Evolutionary conservation across 2,888 invertebrate genomes (phyloP), one percentile per base, ranked within the genome.

Genomic region (Drosophila kanekoi): DNA sequence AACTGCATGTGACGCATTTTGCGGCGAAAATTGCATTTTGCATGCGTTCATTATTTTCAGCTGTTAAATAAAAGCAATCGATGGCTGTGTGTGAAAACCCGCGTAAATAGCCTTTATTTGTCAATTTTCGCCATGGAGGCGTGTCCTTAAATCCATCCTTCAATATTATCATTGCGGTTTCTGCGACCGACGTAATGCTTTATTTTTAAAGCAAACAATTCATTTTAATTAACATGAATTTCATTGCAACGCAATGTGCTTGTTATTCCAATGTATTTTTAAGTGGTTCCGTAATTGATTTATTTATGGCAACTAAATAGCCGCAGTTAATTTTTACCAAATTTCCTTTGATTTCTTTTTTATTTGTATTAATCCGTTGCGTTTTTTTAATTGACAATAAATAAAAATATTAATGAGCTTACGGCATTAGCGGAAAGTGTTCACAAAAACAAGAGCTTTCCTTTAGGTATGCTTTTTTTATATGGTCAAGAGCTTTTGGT

Each of bases 211-310:
- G 20, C 20, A 49, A 48, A 64, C 33, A 63, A 51, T 16, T 9
- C 2, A 28, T 69, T 69, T 68, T 53, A 49, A 76, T 60, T 60
- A 51, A 40, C 41, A 53, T 53, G 63, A 14, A 64, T 37, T 16
- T 14, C 45, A n/a, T 6, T 43, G 44, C 20, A 23, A 43, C 35
- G 20, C 35, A 14, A 14, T 48, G 23, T 13, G 6, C 28, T 57
- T 40, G 2, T 35, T 35, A 43, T 47, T 43, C n/a, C 47, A 32
- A 16, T 47, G 16, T 16, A 40, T 18, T 51, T 51, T 60, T 33
- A 18, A 51, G n/a, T 43, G 20, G 40, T 13, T 45, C 3, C 13
- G 32, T 28, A 28, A 49, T 44, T 58, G 11, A 58, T 33, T 52
- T 48, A 44, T 72, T 58, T 14, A 11, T n/a, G 13, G 20, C 6